Evolutionary conservation across 2,888 invertebrate species (phyloP), one percentile per base, ranked within the genome.

Genomic region (Lagria hirta): DNA sequence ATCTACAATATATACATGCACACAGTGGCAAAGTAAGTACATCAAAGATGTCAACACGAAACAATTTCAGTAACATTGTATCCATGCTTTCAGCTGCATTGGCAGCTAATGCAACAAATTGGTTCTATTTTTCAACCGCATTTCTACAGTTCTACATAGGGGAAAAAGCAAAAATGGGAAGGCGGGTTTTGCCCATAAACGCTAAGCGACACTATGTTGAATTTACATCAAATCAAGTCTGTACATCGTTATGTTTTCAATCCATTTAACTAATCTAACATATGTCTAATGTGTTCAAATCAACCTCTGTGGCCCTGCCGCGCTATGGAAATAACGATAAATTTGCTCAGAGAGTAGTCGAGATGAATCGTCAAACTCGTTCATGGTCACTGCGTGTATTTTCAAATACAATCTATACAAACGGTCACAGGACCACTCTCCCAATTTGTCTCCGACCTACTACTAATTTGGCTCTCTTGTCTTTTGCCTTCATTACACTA

Each of bases 321-420:
- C 42, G 36, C 21, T 36, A 27, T 33, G 38, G 43, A 48, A 48
- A 43, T 43, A 36, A 22, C 27, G 36, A 34, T 34, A 45, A 35
- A 45, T 40, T 45, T 29, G 29, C 28, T 22, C 32, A 43, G 22
- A 35, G 43, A 28, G 28, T 22, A 42, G 37, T 29, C 20, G 26
- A 32, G 37, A 47, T 47, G 47, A 30, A 47, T 47, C 42, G 49
- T 38, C 32, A 41, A 36, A 44, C 33, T 41, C 41, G 38, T 29
- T 33, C 38, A 37, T 43, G 40, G 46, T 37, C 35, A 29, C 23
- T 27, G 16, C 28, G 46, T 28, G 30, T 17, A 58, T 62, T 64
- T 61, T 62, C 62, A 64, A 64, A 65, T 63, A 61, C 62, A 64
- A 62, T 54, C 62, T 58, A 57, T 60, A 35, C 45, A 48, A 44